Evolutionary conservation across 2,888 invertebrate genomes (phyloP).

Genomic region (Odiellus spinosus): DNA sequence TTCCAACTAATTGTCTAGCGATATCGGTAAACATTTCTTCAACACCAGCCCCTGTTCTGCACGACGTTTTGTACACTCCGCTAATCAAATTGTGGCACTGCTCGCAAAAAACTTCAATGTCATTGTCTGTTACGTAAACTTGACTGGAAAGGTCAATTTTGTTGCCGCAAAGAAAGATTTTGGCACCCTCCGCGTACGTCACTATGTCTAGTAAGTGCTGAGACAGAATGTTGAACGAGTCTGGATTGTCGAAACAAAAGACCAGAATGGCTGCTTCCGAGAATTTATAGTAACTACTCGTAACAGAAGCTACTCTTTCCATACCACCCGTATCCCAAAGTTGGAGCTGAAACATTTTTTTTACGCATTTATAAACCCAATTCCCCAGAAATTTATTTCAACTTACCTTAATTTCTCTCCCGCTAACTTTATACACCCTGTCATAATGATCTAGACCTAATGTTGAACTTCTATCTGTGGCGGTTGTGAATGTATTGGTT

Average conservation of each 20-base stretch:
- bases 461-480: constrained; percentile 55
- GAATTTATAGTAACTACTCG: constrained; percentile 88
- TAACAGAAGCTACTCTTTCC: constrained; percentile 88
- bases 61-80: constrained; percentile 74
- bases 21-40: constrained; percentile 82
- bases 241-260: constrained; percentile 74
- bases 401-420: constrained; percentile 58
- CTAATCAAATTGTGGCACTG: constrained; percentile 66
- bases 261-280: constrained; percentile 85
- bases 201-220: constrained; percentile 86
- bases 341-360: constrained; percentile 47
- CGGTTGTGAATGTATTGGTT: constrained; percentile 70
- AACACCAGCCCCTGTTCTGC: constrained; percentile 68
- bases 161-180: constrained; percentile 86
- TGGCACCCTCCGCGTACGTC: constrained; percentile 83
- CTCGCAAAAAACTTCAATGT: constrained; percentile 74
- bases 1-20: constrained; percentile 57
- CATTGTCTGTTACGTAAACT: constrained; percentile 53
- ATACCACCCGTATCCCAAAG: constrained; percentile 94
- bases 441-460: constrained; percentile 80
- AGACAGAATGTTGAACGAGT: constrained; percentile 78
- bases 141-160: constrained; percentile 54
- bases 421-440: constrained; percentile 55
- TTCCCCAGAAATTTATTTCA: neutral
- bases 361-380: constrained; percentile 1